Conservation (phyloP, 2,797 vertebrate species). For the Zalophus californianus region DNA sequence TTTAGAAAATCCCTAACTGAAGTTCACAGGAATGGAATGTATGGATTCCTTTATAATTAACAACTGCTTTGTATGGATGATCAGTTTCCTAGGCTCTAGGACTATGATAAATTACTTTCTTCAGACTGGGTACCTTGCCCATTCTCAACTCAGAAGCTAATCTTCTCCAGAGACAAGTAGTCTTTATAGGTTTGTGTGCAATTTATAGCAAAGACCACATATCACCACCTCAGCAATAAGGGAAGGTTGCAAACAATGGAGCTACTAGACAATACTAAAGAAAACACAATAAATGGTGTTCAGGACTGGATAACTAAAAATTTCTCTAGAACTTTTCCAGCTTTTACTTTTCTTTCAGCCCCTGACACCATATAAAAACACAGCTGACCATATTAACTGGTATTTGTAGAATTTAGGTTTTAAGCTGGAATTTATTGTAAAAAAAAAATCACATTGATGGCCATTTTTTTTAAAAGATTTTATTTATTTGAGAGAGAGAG, state of each 20-base stretch:
- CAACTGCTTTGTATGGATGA: neutral
- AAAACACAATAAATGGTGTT: neutral
- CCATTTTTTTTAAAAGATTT: neutral
- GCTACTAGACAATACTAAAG: neutral
- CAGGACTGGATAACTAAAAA: neutral
- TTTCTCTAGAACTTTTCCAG: neutral
- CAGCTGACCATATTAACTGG: conserved; percentile 64
- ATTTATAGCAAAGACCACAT: neutral
- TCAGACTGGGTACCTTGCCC: neutral
- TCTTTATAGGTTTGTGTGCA: neutral
- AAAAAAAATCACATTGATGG: neutral
- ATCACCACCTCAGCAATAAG: neutral
- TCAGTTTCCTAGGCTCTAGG: neutral
- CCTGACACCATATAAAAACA: neutral
- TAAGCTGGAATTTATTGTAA: neutral
- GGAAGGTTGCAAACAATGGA: neutral
- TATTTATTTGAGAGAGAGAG: too few relatives aligned
- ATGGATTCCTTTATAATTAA: conserved; percentile 11
- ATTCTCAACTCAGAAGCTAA: conserved; percentile 47
- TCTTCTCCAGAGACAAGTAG: conserved; percentile 3
- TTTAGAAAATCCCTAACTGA: neutral
- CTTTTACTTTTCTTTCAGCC: conserved; percentile 64
- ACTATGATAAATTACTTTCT: neutral
- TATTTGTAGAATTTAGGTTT: neutral
- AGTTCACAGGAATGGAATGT: conserved; percentile 46